Percentiles rank a stretch among this genome's conserved stretches.
Conservation (phyloP, 1,140 invertebrate species). For the Polypedilum pembai region DNA sequence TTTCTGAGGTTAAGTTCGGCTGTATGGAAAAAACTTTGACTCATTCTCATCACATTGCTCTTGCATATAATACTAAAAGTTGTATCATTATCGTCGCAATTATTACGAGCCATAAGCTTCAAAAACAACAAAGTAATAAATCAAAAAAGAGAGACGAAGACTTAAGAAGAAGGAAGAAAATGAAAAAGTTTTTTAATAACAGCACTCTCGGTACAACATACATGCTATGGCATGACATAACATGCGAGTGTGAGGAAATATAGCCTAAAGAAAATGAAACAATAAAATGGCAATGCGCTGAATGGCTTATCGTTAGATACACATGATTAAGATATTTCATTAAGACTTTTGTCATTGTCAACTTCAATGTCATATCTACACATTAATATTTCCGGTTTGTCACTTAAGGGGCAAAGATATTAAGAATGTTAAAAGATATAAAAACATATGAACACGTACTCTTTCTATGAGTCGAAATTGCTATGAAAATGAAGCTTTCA, state of each 20-base stretch:
- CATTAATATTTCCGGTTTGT: slow-evolving; percentile 12
- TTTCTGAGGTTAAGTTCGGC: too few species aligned
- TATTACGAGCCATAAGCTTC: slow-evolving; percentile 17
- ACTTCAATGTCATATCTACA: neutral
- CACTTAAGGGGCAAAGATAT: neutral
- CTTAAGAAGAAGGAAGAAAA: neutral
- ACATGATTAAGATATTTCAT: neutral
- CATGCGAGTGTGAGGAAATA: neutral
- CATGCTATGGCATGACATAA: neutral
- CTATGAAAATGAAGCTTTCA: too few species aligned
- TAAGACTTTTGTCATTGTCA: slow-evolving; percentile 18
- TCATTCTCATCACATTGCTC: neutral
- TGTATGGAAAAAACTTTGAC: too few species aligned
- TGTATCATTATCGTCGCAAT: slow-evolving; percentile 12
- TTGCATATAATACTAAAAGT: slow-evolving; percentile 9
- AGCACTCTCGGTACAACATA: neutral
- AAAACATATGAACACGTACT: too few species aligned
- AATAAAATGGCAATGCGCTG: slow-evolving; percentile 1
- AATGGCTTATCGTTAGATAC: slow-evolving; percentile 5
- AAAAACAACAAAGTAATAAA: slow-evolving; percentile 19
- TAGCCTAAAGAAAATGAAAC: neutral
- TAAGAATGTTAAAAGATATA: too few species aligned
- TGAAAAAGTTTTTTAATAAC: slow-evolving; percentile 8
- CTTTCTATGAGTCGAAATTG: too few species aligned
- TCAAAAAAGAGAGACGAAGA: neutral